Conservation (phyloP, 2,797 vertebrate genomes). For the Pelodytes ibericus region DNA sequence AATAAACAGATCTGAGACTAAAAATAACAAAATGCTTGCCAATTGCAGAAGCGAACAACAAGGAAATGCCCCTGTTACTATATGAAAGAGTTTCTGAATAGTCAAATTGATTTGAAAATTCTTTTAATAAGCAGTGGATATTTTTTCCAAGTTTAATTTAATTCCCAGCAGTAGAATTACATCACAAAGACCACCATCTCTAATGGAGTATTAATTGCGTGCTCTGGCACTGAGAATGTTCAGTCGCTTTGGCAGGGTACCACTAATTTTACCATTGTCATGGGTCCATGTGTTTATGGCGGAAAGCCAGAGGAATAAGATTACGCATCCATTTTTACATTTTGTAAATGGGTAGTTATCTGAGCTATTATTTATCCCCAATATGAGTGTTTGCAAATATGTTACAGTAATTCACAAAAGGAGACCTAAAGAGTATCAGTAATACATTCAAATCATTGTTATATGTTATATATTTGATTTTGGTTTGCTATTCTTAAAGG, state of each 20-base stretch:
- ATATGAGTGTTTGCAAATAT: too few relatives aligned
- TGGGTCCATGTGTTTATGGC: slow-evolving; percentile 2
- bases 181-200: slow-evolving; percentile 23
- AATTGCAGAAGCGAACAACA: too few relatives aligned
- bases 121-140: not conserved
- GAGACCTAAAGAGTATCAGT: too few relatives aligned
- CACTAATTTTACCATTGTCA: slow-evolving; percentile 28
- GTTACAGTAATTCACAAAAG: too few relatives aligned
- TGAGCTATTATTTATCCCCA: too few relatives aligned
- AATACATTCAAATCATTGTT: too few relatives aligned
- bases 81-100: too few relatives aligned
- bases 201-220: slow-evolving; percentile 12
- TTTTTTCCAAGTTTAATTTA: slow-evolving; percentile 5
- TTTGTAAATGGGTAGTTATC: not conserved
- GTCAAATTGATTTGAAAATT: not conserved
- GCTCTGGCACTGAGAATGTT: slow-evolving; percentile 17
- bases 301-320: slow-evolving; percentile 15
- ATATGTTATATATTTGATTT: too few relatives aligned
- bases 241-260: slow-evolving; percentile 15
- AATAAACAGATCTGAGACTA: too few relatives aligned
- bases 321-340: not conserved
- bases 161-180: slow-evolving; percentile 19
- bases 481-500: too few relatives aligned
- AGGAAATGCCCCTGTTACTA: too few relatives aligned
- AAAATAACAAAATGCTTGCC: too few relatives aligned